Base-by-base conservation (phyloP, 1,140 invertebrate species). In the Solenopsis invicta region DNA sequence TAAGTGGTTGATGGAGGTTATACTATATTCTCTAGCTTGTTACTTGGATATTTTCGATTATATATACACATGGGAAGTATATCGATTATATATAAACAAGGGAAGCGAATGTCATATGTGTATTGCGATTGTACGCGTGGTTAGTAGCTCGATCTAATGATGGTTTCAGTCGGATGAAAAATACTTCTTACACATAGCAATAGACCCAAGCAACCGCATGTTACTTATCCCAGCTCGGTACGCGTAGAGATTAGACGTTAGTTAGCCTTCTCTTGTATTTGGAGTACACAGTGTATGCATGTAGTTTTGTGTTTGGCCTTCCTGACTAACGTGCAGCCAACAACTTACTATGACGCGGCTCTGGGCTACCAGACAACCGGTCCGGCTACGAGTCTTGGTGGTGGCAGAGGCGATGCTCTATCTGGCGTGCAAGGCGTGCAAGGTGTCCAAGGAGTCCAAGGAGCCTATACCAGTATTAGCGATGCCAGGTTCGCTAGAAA, bases 401-500 rank as follows among this genome's bases (percentile, higher is more conserved):
- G 94, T 89, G 96, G 96, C 77, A 95, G 97, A 84, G 97, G 97
- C 93, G 96, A 96, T 85, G 95, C 96, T 41, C 93, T 98, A 56
- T 97, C 97, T 37, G 97, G 96, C 91, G 97, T 98, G 69, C 94
- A 95, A 90, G 94, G 94, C 34, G 95, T 95, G 64, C 95, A 95
- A 87, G 94, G 94, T 82, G 95, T 95, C 41, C 95, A 95, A 88
- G 89, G 93, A 16, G 95, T 95, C 74, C 95, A 95, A 75, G 94
- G 94, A 88, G 97, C 97, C 84, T 98, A 98, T 95, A 97, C 97
- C 91, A 97, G 96, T 96, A 96, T 96, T 95, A 96, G 96, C 86
- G 97, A 98, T 93, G 97, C 96, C 80, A 97, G 98, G 94, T 97
- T 98, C 94, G 96, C 97, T 66, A 96, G 98, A 92, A 97, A 97